Percentiles rank a stretch among this genome's conserved stretches.
These are phyloP conservation scores for Platycheirus rosarum DNA, from an alignment of 2,888 invertebrate genomes.

Conservation along the genomic window DNA sequence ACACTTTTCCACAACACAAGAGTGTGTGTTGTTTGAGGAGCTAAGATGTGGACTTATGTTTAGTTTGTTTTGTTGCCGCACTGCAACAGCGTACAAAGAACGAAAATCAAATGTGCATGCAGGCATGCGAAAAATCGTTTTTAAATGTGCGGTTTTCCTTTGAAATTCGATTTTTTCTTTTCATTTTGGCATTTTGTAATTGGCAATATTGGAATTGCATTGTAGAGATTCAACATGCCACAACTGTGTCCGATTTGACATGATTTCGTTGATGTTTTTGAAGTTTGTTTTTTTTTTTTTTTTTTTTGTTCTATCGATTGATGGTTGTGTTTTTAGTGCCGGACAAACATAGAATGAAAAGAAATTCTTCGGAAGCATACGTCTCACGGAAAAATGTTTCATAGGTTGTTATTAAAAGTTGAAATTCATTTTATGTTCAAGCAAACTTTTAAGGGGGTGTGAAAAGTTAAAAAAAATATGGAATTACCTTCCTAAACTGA, in stretches of 20 bases:
- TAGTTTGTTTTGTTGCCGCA: constrained; percentile 29
- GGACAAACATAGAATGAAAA: background rate
- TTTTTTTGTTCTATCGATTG: constrained; percentile 1
- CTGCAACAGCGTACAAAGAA: constrained; percentile 17
- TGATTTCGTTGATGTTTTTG: constrained; percentile 31
- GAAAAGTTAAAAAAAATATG: too few relatives aligned
- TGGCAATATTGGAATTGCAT: constrained; percentile 61
- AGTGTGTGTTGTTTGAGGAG: constrained; percentile 36
- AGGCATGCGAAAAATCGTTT: constrained; percentile 68
- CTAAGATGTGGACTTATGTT: constrained; percentile 38
- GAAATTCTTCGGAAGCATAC: background rate
- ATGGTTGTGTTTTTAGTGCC: constrained; percentile 23
- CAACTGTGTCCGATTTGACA: constrained; percentile 39
- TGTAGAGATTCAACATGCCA: constrained; percentile 37
- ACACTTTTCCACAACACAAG: constrained; percentile 58
- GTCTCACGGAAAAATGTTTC: too few relatives aligned
- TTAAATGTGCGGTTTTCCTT: constrained; percentile 58
- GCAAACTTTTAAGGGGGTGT: too few relatives aligned
- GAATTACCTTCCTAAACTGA: too few relatives aligned
- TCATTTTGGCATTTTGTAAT: constrained; percentile 36
- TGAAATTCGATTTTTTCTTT: constrained; percentile 39
- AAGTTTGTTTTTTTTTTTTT: background rate
- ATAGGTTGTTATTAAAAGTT: too few relatives aligned
- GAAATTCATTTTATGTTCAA: too few relatives aligned
- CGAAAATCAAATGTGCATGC: constrained; percentile 42